Evolutionary conservation across 53 echinoderm and acorn worm species (phyloP), one percentile per base, ranked within the genome.

Genomic region (Pentamera pediparva): DNA sequence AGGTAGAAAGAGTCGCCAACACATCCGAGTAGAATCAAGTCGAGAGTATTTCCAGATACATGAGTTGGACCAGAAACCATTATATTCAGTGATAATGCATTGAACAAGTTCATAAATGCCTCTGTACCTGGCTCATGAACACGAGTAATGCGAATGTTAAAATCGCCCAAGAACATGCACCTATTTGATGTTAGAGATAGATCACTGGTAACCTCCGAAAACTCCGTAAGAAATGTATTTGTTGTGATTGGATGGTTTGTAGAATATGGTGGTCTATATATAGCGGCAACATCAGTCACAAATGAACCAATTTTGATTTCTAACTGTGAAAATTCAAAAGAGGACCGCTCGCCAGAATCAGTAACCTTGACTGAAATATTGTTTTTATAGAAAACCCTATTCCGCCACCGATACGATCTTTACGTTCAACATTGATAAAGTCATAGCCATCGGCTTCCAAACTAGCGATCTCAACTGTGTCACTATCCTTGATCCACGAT

Each of bases 341-440:
- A 62, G 22, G n/a, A 28, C 20, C 47, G 47, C 8, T 69, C 29
- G 5, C 69, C 69, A 1, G 41, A 45, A 28, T 69, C 45, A 28
- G 18, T 40, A n/a, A 40, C 10, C 28, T 26, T 41, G 43, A 69
- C 62, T 3, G 37, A 34, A 9, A 62, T 35, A 35, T 62, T 62
- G 20, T 62, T 37, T 62, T 62, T 62, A 26, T 35, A 62, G 36
- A 62, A 62, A 17, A 62, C 21, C 62, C 62, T 13, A 62, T 62
- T 29, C 69, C 69, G 8, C 69, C 69, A 20, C 69, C 69, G 25
- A 43, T n/a, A 17, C 69, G 69, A 39, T 40, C 9, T 69, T 43
- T 69, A 26, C 69, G 69, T 43, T 69, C 69, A 28, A 69, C 69
- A 18, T 69, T 69, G 11, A 69, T 0, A 24, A 69, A 69, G 18